A percentile compares a stretch with the other conserved stretches of the same genome.
Conservation (phyloP, 2,113 vertebrate species). For the Atrichornis clamosus region DNA sequence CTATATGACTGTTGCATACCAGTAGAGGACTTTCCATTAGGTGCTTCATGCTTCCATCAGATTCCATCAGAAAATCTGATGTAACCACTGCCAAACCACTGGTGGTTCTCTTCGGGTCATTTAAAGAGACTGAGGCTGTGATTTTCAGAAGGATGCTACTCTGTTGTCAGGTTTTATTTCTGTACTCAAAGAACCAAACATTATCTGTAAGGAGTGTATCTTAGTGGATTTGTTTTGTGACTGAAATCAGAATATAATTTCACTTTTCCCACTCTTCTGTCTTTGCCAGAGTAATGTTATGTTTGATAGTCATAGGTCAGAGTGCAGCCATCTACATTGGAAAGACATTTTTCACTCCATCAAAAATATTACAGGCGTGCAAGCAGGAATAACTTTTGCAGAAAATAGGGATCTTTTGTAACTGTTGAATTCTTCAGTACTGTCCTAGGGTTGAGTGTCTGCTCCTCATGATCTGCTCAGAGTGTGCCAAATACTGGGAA, state of each 20-base stretch:
- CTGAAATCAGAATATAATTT: not conserved
- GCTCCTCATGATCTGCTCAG: not conserved
- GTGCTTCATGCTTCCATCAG: rapidly evolving
- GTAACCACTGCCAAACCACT: not conserved
- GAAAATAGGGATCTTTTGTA: not conserved
- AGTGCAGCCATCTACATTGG: not conserved
- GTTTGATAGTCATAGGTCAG: not conserved
- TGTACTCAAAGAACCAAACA: not conserved
- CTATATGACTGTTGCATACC: not conserved
- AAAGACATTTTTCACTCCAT: constrained; percentile 26
- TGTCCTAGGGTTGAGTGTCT: not conserved
- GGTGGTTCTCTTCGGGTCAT: not conserved
- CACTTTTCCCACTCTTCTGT: not conserved
- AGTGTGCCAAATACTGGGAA: not conserved
- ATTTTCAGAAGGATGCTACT: not conserved
- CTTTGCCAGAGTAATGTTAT: not conserved
- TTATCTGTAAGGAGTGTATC: not conserved
- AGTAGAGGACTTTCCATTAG: not conserved
- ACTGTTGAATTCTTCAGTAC: not conserved
- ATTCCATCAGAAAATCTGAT: not conserved
- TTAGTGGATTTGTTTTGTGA: not conserved
- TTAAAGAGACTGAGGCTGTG: not conserved
- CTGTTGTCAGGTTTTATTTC: not conserved
- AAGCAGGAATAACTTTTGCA: not conserved
- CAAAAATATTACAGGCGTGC: not conserved